phyloP scores from a whole-genome alignment of 2,888 invertebrate genomes.

The Agonum fuliginosum region DNA sequence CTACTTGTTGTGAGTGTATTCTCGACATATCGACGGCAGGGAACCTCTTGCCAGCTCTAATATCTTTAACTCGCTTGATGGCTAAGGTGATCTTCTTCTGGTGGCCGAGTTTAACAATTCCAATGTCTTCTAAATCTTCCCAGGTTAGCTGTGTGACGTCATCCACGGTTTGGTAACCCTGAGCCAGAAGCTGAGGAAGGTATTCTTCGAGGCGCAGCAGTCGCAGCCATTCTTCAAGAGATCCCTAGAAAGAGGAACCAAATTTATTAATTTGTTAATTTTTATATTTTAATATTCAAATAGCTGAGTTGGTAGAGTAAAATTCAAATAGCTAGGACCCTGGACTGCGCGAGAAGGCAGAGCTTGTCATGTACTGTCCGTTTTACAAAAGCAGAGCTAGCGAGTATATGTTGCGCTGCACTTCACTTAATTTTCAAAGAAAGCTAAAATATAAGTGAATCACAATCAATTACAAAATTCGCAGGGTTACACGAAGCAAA shows the following conservation, averaged over 20 bases:
- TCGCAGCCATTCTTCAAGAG: constrained; percentile 95
- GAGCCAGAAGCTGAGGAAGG: constrained; percentile 89
- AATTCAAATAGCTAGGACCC: too few species aligned
- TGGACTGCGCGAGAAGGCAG: too few species aligned
- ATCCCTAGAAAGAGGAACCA: constrained; percentile 78
- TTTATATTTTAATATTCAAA: too few species aligned
- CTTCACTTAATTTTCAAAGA: too few species aligned
- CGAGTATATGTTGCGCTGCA: too few species aligned
- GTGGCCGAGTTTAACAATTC: constrained; percentile 94
- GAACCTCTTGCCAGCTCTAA: constrained; percentile 87
- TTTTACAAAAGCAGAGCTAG: too few species aligned
- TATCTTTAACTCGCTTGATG: constrained; percentile 96
- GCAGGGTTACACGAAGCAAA: too few species aligned
- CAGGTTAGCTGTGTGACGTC: constrained; percentile 96
- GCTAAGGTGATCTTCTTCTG: constrained; percentile 98
- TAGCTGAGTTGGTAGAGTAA: too few species aligned
- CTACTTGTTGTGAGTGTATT: constrained; percentile 70
- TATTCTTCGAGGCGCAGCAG: constrained; percentile 94
- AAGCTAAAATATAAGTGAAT: too few species aligned
- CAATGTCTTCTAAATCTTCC: constrained; percentile 99
- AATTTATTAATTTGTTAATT: constrained; percentile 7
- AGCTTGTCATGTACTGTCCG: too few species aligned
- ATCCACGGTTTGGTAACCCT: constrained; percentile 95
- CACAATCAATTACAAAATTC: too few species aligned
- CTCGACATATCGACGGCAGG: constrained; percentile 70